phyloP scores from a whole-genome alignment of 1,140 invertebrate genomes.

The Drosophila insularis region DNA sequence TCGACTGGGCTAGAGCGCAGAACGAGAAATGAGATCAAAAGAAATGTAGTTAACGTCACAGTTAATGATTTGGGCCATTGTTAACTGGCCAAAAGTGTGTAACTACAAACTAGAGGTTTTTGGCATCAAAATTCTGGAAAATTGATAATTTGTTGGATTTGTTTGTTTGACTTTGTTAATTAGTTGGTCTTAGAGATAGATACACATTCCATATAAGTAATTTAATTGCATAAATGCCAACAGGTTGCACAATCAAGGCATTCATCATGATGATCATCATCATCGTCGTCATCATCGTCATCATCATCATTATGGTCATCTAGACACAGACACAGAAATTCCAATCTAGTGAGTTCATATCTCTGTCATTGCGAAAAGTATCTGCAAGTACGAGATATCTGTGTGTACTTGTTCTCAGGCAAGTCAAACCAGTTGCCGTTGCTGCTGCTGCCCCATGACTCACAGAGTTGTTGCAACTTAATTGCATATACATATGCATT shows the following conservation, averaged over 20 bases:
- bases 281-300: conserved; percentile 22
- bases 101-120: too few species aligned
- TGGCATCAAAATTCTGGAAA: not conserved
- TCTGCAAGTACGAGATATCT: not conserved
- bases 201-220: conserved; percentile 3
- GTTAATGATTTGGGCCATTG: too few species aligned
- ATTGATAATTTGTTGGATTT: not conserved
- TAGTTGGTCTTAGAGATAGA: not conserved
- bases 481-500: conserved; percentile 79
- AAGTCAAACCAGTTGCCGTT: conserved; percentile 73
- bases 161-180: not conserved
- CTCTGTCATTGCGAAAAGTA: conserved; percentile 36
- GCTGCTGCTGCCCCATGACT: conserved; percentile 7
- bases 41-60: too few species aligned
- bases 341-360: conserved; percentile 77
- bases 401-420: conserved; percentile 58
- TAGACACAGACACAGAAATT: conserved; percentile 57
- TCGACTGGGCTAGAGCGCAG: not conserved
- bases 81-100: too few species aligned
- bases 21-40: too few species aligned
- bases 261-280: conserved; percentile 37
- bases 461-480: conserved; percentile 49
- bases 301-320: conserved; percentile 48
- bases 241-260: conserved; percentile 9
- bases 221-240: conserved; percentile 43